Percentiles rank a stretch among this genome's conserved stretches.
Conservation (phyloP, 2,888 invertebrate species). For the Nebria brevicollis region DNA sequence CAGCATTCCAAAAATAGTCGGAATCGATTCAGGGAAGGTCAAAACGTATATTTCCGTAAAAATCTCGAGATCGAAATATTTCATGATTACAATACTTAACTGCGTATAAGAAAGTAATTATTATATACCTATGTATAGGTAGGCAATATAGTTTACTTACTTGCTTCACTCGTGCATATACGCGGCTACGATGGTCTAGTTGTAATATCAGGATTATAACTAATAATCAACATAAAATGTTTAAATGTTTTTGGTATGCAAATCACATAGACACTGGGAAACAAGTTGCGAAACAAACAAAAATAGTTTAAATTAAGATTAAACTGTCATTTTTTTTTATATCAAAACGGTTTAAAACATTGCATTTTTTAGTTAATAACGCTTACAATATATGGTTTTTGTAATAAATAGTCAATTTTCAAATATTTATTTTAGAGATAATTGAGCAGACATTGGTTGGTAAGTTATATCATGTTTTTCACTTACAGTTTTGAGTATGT, state of each 20-base stretch:
- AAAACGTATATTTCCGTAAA: too few relatives aligned
- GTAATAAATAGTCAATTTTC: background rate
- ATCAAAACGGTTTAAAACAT: background rate
- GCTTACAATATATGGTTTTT: background rate
- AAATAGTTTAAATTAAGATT: background rate
- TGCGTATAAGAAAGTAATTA: background rate
- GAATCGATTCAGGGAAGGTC: too few relatives aligned
- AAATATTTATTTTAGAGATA: background rate
- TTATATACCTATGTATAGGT: background rate
- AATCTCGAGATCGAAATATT: too few relatives aligned
- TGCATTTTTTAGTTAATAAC: too few relatives aligned
- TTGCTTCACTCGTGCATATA: background rate
- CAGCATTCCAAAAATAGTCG: too few relatives aligned
- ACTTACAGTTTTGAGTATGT: too few relatives aligned
- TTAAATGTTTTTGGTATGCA: background rate
- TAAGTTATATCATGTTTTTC: too few relatives aligned
- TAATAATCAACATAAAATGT: background rate
- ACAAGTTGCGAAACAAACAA: background rate
- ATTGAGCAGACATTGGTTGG: background rate
- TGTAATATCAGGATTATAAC: background rate
- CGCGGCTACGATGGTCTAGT: background rate
- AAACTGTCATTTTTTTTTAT: background rate
- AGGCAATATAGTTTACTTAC: background rate
- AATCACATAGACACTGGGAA: background rate
- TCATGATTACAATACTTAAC: too few relatives aligned